Percentiles rank a stretch among this genome's conserved stretches.
These are phyloP conservation scores for Mesopsocus fuscifrons DNA, from an alignment of 2,888 invertebrate genomes.

Conservation along the genomic window DNA sequence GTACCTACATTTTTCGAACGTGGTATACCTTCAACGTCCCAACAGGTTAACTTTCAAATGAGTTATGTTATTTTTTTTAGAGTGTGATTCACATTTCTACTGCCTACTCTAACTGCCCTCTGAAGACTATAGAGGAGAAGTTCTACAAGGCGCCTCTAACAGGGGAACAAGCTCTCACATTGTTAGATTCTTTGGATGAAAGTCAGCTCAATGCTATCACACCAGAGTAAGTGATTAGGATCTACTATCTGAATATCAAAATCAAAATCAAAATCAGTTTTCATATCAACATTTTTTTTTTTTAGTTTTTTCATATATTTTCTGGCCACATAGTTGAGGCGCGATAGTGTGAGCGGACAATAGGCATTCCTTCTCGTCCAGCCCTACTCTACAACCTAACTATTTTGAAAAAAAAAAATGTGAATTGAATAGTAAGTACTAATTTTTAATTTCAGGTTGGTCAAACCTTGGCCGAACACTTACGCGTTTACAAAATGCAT, in stretches of 20 bases:
- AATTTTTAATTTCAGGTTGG: constrained; percentile 19
- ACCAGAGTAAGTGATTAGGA: background rate
- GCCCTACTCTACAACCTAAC: constrained; percentile 34
- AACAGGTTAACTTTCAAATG: no score
- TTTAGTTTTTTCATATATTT: no score
- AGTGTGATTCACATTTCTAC: background rate
- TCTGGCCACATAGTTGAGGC: no score
- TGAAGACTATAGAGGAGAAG: background rate
- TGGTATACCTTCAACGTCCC: no score
- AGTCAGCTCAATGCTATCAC: background rate
- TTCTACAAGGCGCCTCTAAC: constrained; percentile 1
- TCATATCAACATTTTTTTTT: no score
- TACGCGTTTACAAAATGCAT: constrained; percentile 84
- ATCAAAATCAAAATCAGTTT: no score
- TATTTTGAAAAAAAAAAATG: no score
- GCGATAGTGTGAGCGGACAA: no score
- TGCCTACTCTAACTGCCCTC: background rate
- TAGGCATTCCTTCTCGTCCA: no score
- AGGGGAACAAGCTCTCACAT: background rate
- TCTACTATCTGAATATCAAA: no score
- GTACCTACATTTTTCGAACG: no score
- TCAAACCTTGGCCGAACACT: constrained; percentile 59
- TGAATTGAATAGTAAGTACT: no score
- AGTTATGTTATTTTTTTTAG: background rate
- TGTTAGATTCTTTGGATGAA: background rate